Conservation (phyloP, 2,888 invertebrate species). For the Macrophya alboannulata region DNA sequence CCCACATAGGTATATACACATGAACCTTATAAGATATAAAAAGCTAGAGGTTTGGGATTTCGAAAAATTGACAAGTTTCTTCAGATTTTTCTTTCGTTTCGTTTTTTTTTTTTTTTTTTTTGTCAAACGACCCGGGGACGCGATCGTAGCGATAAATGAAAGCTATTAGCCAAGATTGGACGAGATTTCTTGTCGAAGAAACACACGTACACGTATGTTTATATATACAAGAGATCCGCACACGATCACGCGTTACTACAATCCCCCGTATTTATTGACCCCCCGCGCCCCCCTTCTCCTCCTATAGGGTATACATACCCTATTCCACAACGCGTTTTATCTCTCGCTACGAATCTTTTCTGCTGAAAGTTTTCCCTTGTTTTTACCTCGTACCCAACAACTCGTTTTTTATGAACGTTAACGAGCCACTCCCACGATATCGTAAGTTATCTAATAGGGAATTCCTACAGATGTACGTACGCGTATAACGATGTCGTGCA, state of each 20-base stretch:
- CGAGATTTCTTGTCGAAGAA: conserved; percentile 40
- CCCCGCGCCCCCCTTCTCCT: background rate
- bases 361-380: conserved; percentile 37
- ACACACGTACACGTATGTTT: background rate
- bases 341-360: conserved; percentile 19
- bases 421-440: conserved; percentile 26
- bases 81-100: background rate
- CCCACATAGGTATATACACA: background rate
- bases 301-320: background rate
- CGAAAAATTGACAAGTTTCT: conserved; percentile 31
- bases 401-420: conserved; percentile 45
- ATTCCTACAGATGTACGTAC: conserved; percentile 11
- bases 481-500: conserved; percentile 8
- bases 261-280: conserved; percentile 12
- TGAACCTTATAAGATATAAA: background rate
- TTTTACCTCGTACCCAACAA: conserved; percentile 22
- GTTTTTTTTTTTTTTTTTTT: conserved; percentile 5
- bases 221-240: background rate
- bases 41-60: background rate
- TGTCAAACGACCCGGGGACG: background rate
- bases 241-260: background rate
- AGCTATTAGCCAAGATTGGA: conserved; percentile 52
- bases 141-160: conserved; percentile 40
- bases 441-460: conserved; percentile 32
- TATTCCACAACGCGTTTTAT: conserved; percentile 6